Base-by-base conservation (phyloP, 2,113 vertebrate species). In the Benitochromis conjunctus region DNA sequence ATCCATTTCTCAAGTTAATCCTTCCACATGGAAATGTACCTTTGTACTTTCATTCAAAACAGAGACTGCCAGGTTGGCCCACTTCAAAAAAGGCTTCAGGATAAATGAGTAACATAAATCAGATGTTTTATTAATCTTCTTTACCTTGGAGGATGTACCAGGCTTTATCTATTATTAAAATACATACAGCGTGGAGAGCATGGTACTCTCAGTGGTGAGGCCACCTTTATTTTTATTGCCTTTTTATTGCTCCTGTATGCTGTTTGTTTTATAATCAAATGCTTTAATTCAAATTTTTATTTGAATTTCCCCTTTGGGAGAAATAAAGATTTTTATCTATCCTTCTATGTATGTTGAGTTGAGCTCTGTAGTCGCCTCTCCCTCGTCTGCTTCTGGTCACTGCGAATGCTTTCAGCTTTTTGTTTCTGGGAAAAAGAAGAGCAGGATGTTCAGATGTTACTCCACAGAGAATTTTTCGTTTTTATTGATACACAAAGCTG, bases 311-410 rank as follows among this genome's bases (percentile, higher is more conserved):
- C 9, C 6, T 64, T 64, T 38, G 18, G 18, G 6, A 4, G 31
- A 64, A 64, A 38, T 38, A 64, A 64, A n/a, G 18, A 64, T 38
- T 64, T 64, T 64, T n/a, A 64, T 64, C 60, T n/a, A 64, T 64
- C 9, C 31, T 62, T 62, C 31, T 64, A 64, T 64, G 18, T 64
- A 36, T 36, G 60, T 64, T 64, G 4, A 26, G 9, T 5, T 41
- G 36, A 66, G 12, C 36, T 66, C 12, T 66, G 62, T 21, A 41
- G 62, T 66, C 4, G 24, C 24, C 12, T 29, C 4, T 58, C 7
- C 56, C 56, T 58, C 24, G 7, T 58, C 24, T 58, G 56, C 56
- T 58, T 41, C 62, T 66, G 7, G 62, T 14, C 34, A 41, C 34
- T 66, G 10, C 0, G 2, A 41, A 21, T 66, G 41, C 6, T 66